A percentile compares a stretch with the other conserved stretches of the same genome.
phyloP scores from a whole-genome alignment of 2,113 vertebrate species.

The Cryptoleucopteryx plumbea region DNA sequence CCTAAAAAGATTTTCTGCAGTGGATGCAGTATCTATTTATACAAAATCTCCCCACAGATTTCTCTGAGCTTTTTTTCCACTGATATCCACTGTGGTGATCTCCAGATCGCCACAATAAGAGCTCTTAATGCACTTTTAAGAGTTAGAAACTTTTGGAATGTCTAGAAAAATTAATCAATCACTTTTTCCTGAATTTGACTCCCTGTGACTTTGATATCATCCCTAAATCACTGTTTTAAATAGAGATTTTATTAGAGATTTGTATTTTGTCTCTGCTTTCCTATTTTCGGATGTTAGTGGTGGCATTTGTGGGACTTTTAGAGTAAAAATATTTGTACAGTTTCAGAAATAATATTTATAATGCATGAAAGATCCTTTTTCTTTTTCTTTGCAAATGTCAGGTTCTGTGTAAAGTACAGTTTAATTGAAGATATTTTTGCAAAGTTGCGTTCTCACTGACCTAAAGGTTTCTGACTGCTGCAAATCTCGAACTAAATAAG shows the following conservation, averaged over 20 bases:
- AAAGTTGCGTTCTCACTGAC: background rate
- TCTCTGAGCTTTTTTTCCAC: background rate
- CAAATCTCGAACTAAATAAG: background rate
- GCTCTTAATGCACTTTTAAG: background rate
- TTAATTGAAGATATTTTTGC: background rate
- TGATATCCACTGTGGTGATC: background rate
- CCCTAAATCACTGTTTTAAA: background rate
- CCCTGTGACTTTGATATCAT: background rate
- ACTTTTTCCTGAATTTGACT: background rate
- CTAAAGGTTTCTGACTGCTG: background rate
- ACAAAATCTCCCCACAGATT: background rate
- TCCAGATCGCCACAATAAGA: background rate
- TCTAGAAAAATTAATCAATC: background rate
- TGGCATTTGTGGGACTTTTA: background rate
- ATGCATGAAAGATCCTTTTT: background rate
- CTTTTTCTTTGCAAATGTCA: background rate
- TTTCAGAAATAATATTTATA: conserved; percentile 5
- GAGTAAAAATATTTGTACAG: background rate
- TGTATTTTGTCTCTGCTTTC: background rate
- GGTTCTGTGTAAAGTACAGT: background rate
- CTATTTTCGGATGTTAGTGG: background rate
- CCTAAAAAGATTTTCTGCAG: background rate
- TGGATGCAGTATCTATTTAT: background rate
- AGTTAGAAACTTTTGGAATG: background rate
- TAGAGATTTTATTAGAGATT: background rate